These are phyloP conservation scores for Eudyptes chrysolophus DNA, from an alignment of 2,113 vertebrate genomes.

Conservation along the genomic window DNA sequence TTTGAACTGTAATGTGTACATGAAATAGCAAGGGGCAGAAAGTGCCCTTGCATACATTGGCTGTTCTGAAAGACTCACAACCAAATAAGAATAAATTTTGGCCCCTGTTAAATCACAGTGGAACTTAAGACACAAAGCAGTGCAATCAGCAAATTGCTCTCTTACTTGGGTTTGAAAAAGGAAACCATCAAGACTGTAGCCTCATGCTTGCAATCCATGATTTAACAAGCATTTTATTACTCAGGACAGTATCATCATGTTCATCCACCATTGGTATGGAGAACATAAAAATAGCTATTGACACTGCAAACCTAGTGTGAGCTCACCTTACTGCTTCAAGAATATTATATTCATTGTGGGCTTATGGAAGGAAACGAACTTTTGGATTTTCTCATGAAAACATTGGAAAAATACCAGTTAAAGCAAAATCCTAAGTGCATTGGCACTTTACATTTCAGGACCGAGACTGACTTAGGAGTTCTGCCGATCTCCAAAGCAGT, in stretches of 20 bases:
- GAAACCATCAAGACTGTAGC: background rate
- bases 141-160: background rate
- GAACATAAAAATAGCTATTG: background rate
- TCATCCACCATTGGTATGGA: background rate
- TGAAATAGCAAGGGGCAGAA: background rate
- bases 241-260: background rate
- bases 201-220: background rate
- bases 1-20: background rate
- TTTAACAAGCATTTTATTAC: background rate
- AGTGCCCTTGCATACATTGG: background rate
- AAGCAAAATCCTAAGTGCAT: background rate
- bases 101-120: background rate
- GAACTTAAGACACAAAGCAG: background rate
- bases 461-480: background rate
- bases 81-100: background rate
- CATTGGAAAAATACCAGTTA: background rate
- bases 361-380: background rate
- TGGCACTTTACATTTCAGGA: background rate
- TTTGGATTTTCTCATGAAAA: background rate
- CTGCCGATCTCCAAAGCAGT: background rate
- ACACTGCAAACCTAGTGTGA: background rate
- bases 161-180: background rate
- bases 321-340: background rate
- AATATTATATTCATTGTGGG: background rate
- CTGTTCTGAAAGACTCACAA: background rate